Evolutionary conservation across 2,888 invertebrate genomes (phyloP).

Genomic region (Tachina grossa): DNA sequence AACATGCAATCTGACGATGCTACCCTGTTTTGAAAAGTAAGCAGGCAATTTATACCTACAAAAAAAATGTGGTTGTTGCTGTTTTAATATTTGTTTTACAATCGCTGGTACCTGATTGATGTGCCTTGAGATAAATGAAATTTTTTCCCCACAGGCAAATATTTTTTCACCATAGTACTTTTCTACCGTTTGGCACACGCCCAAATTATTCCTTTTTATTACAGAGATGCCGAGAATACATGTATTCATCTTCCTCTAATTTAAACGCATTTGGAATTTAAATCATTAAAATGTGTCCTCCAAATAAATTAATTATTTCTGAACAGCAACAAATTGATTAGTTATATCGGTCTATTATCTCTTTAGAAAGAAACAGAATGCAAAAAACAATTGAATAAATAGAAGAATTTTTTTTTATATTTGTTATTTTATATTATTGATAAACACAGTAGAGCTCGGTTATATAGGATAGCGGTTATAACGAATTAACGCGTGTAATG

Average conservation of each 20-base stretch:
- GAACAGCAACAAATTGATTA: conserved; percentile 49
- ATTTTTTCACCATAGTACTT: too few relatives aligned
- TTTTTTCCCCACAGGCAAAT: too few relatives aligned
- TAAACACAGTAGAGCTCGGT: background rate
- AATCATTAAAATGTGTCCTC: conserved; percentile 1
- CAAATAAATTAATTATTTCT: background rate
- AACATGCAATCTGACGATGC: too few relatives aligned
- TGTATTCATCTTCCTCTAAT: background rate
- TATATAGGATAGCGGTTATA: too few relatives aligned
- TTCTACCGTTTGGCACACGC: too few relatives aligned
- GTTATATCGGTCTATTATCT: conserved; percentile 23
- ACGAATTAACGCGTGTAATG: too few relatives aligned
- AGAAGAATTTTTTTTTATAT: conserved; percentile 6
- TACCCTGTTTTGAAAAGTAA: too few relatives aligned
- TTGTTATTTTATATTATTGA: background rate
- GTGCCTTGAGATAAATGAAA: too few relatives aligned
- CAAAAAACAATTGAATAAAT: conserved; percentile 51
- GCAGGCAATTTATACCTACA: too few relatives aligned
- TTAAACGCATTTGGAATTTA: conserved; percentile 15
- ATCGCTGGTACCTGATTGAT: too few relatives aligned
- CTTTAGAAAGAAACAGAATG: background rate
- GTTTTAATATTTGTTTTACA: too few relatives aligned
- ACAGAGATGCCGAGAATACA: background rate
- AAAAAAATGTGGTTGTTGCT: too few relatives aligned
- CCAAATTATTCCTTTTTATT: background rate